A percentile compares a stretch with the other conserved stretches of the same genome.
phyloP scores from a whole-genome alignment of 2,797 vertebrate genomes.

The Rhadinocentrus ornatus region DNA sequence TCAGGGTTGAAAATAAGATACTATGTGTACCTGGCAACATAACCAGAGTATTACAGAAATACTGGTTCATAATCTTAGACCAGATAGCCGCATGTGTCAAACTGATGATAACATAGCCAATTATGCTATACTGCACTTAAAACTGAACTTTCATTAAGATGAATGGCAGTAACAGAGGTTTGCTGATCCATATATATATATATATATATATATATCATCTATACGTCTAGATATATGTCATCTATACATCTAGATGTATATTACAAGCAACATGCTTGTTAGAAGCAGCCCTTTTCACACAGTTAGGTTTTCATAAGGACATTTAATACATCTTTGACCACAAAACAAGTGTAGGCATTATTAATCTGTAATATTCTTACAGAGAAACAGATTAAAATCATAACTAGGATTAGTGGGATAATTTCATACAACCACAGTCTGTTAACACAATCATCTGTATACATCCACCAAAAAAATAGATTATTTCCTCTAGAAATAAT shows the following conservation, averaged over 20 bases:
- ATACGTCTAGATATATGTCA: too few species aligned
- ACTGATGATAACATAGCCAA: neutral
- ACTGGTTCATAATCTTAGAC: neutral
- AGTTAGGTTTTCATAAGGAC: neutral
- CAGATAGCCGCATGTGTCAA: too few species aligned
- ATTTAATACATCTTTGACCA: neutral
- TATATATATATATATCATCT: too few species aligned
- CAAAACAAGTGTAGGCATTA: neutral
- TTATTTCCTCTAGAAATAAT: slow-evolving; percentile 32
- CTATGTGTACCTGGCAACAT: too few species aligned
- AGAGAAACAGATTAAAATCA: slow-evolving; percentile 5
- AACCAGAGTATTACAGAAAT: neutral
- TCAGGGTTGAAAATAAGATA: neutral
- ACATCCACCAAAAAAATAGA: slow-evolving; percentile 18
- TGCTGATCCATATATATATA: neutral
- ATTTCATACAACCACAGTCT: slow-evolving; percentile 4
- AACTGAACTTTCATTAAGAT: neutral
- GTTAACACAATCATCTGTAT: slow-evolving; percentile 1
- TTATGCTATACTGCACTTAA: neutral
- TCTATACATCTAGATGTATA: neutral
- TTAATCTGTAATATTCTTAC: neutral
- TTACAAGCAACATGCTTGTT: neutral
- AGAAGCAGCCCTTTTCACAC: neutral
- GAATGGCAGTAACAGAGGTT: slow-evolving; percentile 1
- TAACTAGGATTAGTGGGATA: slow-evolving; percentile 3